Evolutionary conservation across 2,113 vertebrate species (phyloP), one percentile per base, ranked within the genome.

Genomic region (Plecturocebus donacophilus): DNA sequence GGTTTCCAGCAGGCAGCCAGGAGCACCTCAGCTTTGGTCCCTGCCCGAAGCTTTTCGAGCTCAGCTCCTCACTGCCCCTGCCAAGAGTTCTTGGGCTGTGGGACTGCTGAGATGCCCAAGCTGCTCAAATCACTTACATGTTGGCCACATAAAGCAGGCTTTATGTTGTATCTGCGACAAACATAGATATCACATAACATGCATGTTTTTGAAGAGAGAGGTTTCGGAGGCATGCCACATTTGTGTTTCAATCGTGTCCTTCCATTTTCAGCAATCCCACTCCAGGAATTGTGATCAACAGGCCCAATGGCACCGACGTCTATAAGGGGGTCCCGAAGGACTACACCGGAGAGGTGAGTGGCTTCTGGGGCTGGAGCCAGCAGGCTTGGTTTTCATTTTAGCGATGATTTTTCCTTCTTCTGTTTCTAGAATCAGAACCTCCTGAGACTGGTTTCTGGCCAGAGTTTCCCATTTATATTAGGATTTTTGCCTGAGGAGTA

Each of bases 271-370:
- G 99, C 1, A 99, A 99, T 97, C 99, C 99, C 19, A 99, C 99
- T 8, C 99, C 99, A 19, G 99, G 99, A 9, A 94, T 99, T 32
- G 17, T 99, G 95, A 99, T 99, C 98, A 99, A 99, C 95, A 98
- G 99, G 91, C 99, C 99, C 14, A 99, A 99, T 2, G 99, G 99
- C 61, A 98, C 99, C 0, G 99, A 99, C 23, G 99, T 99, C n/a
- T 99, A 99, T 84, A 97, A 98, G 42, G 99, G 99, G 8, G 99
- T 99, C 30, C 98, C 94, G 32, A 99, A 99, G 98, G 99, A 99
- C 96, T 99, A 99, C 95, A 99, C 97, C 0, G 98, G 98, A 4
- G 98, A 99, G 25, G 99, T 99, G 98, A 98, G 38, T 0, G 0
- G 20, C 0, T 2, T 16, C 13, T 0, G 0, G 35, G 16, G 1